phyloP scores from a whole-genome alignment of 2,113 vertebrate species.

The Herpailurus yagouaroundi region DNA sequence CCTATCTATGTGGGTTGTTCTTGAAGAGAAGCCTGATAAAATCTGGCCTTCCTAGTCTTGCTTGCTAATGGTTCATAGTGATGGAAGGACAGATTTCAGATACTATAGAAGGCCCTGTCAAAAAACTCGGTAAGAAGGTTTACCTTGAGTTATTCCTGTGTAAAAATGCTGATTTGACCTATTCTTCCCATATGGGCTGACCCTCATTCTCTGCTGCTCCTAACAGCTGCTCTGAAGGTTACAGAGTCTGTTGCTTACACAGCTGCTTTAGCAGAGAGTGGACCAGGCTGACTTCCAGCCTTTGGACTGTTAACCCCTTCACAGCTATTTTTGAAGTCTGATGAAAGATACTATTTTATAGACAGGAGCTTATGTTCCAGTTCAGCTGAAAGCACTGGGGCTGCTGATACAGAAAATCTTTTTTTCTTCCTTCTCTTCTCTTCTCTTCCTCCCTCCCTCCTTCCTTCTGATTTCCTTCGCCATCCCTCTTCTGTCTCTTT shows the following conservation, averaged over 20 bases:
- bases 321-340: not conserved
- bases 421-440: not conserved
- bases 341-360: not conserved
- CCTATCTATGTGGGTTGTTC: not conserved
- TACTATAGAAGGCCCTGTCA: not conserved
- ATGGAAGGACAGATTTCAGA: not conserved
- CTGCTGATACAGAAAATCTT: not conserved
- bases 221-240: slow-evolving; percentile 66
- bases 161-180: slow-evolving; percentile 64
- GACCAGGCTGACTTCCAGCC: not conserved
- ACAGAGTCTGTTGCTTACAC: slow-evolving; percentile 57
- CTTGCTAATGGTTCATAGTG: not conserved
- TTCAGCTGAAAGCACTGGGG: not conserved
- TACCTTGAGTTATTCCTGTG: slow-evolving; percentile 36
- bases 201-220: slow-evolving; percentile 16
- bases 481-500: not conserved
- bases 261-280: slow-evolving; percentile 45
- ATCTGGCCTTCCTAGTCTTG: not conserved
- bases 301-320: slow-evolving; percentile 44
- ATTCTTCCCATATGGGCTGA: not conserved
- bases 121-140: not conserved
- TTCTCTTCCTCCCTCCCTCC: not conserved
- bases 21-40: not conserved
- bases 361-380: not conserved
- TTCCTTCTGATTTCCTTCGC: not conserved